Evolutionary conservation across 1,140 invertebrate genomes (phyloP).

Genomic region (Chironomus striatipennis): DNA sequence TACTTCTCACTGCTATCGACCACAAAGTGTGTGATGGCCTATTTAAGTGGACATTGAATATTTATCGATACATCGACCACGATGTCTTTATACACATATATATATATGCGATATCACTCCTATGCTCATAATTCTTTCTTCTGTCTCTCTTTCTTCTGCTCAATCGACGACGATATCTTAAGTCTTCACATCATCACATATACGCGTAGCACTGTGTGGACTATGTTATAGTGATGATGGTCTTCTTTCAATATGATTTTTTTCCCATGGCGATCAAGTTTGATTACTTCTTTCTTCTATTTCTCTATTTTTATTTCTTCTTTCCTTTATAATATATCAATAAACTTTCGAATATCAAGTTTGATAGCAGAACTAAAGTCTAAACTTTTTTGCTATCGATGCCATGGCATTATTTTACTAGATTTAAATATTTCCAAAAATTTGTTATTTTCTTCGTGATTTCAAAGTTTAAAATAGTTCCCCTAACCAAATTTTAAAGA

Average conservation of each 20-base stretch:
- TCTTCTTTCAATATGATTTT: neutral
- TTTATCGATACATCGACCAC: constrained; percentile 12
- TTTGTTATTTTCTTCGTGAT: no score
- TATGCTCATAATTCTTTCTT: neutral
- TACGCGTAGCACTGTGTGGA: neutral
- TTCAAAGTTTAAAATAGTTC: no score
- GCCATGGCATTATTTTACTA: no score
- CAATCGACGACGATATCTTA: neutral
- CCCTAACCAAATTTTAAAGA: no score
- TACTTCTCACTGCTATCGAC: neutral
- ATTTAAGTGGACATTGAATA: constrained; percentile 18
- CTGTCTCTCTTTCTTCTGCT: neutral
- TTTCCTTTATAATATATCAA: neutral
- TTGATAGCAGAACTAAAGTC: no score
- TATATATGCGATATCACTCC: neutral
- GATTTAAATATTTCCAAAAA: no score
- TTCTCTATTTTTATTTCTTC: neutral
- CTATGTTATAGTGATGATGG: neutral
- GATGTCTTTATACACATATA: constrained; percentile 8
- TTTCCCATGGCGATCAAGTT: constrained; percentile 11
- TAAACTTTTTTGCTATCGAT: no score
- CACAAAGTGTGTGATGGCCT: constrained; percentile 20
- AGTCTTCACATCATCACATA: neutral
- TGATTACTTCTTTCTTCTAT: neutral
- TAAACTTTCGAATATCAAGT: no score